Conservation (phyloP, 1,140 invertebrate genomes). For the Paralvinella palmiformis region DNA sequence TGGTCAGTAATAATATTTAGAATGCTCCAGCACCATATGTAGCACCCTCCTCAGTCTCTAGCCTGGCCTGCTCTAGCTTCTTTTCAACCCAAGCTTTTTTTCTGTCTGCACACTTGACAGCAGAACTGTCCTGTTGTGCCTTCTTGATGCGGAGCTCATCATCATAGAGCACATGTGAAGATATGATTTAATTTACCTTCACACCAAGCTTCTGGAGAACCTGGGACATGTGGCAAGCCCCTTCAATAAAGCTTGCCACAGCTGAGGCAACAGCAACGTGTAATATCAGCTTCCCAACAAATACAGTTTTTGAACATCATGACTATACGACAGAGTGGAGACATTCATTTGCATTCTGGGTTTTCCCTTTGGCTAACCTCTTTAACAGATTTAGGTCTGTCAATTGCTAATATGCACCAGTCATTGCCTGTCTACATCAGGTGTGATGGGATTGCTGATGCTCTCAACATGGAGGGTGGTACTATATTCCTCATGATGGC, state of each 20-base stretch:
- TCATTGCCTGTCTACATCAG: background rate
- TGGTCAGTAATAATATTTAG: too few relatives aligned
- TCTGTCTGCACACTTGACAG: too few relatives aligned
- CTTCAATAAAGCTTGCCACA: background rate
- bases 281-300: background rate
- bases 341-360: slow-evolving; percentile 12
- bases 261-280: background rate
- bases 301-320: background rate
- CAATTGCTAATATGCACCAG: background rate
- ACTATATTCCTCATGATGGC: too few relatives aligned
- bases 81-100: too few relatives aligned
- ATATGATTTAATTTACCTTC: background rate
- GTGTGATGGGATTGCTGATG: background rate
- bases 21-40: too few relatives aligned
- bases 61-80: too few relatives aligned
- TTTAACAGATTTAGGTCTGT: slow-evolving; percentile 10
- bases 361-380: background rate
- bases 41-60: too few relatives aligned
- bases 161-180: background rate
- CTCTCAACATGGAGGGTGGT: background rate
- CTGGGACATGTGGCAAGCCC: background rate
- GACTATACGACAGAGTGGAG: slow-evolving; percentile 8
- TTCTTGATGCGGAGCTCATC: background rate
- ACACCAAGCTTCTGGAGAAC: background rate
- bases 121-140: background rate